Percentiles rank a stretch among this genome's conserved stretches.
These are phyloP conservation scores for Argopecten irradians DNA, from an alignment of 1,140 invertebrate species.

Conservation along the genomic window DNA sequence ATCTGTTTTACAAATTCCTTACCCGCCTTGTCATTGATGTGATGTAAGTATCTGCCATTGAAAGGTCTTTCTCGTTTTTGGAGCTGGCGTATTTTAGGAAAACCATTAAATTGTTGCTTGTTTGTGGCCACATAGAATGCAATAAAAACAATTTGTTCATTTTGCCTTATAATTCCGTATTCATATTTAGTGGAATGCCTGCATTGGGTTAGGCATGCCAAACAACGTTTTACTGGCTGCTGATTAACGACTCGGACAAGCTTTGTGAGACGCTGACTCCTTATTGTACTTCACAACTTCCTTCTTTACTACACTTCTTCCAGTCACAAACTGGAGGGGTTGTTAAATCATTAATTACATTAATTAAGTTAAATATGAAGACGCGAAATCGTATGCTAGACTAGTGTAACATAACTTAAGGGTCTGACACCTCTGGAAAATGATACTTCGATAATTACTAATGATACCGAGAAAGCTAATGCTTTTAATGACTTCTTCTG, in stretches of 20 bases:
- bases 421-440: too few species aligned
- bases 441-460: too few species aligned
- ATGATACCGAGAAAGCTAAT: too few species aligned
- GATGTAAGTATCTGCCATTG: slow-evolving; percentile 38
- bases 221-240: neutral
- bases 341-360: too few species aligned
- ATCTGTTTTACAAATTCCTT: slow-evolving; percentile 43
- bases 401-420: too few species aligned
- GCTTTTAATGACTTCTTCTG: too few species aligned
- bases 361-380: too few species aligned
- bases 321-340: too few species aligned
- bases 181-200: slow-evolving; percentile 35
- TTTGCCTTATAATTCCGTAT: slow-evolving; percentile 36
- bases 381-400: too few species aligned
- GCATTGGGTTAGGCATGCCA: slow-evolving; percentile 2
- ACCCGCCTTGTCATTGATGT: slow-evolving; percentile 44
- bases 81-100: slow-evolving; percentile 38
- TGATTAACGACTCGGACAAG: neutral
- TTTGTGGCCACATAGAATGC: slow-evolving; percentile 41
- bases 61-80: slow-evolving; percentile 42
- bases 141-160: slow-evolving; percentile 49
- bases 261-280: neutral
- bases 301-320: too few species aligned
- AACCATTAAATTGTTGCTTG: slow-evolving; percentile 50
- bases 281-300: neutral